Base-by-base conservation (phyloP, 2,797 vertebrate genomes). In the Sebastes taczanowskii region DNA sequence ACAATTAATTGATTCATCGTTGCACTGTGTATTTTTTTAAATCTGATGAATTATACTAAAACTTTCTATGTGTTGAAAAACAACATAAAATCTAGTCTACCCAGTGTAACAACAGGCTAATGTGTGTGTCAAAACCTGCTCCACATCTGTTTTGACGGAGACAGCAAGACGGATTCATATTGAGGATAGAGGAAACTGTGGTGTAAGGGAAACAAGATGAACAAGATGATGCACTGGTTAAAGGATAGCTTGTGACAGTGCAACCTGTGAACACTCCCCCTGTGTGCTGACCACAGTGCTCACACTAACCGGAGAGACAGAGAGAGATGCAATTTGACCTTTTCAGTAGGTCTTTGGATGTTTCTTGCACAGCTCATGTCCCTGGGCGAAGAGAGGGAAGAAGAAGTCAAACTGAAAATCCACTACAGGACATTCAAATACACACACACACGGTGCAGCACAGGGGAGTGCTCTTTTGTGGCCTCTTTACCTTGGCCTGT, bases 401-500 rank as follows among this genome's bases (percentile, higher is more conserved):
- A 83, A 85, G 87, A 83, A 85, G 87, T 88, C 83, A 85, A 88
- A 91, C 72, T 85, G 81, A 75, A 90, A 91, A 83, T 78, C 72
- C 74, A 81, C 83, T 16, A 63, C 77, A 84, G 85, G 75, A 72
- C 80, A 75, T 76, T 74, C 60, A 83, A 69, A 65, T 32, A 74
- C 49, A 71, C 66, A 67, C 69, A 71, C 55, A 84, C 69, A 81
- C 3, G 27, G 52, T 25, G 80, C 81, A 64, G 78, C 68, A 81
- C 56, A 72, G 59, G 42, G 77, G 77, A 81, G 74, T 71, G 52
- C 72, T 86, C 68, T 82, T 82, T 73, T 73, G 81, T 83, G 82
- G 82, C 84, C 85, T 91, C 91, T 89, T 91, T 90, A 83, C 83
- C 74, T 85, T 89, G 88, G 89, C 91, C 92, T 89, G 88, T 93